A percentile compares a stretch with the other conserved stretches of the same genome.
These are phyloP conservation scores for Hyposoter dolosus DNA, from an alignment of 2,888 invertebrate species.

Conservation along the genomic window DNA sequence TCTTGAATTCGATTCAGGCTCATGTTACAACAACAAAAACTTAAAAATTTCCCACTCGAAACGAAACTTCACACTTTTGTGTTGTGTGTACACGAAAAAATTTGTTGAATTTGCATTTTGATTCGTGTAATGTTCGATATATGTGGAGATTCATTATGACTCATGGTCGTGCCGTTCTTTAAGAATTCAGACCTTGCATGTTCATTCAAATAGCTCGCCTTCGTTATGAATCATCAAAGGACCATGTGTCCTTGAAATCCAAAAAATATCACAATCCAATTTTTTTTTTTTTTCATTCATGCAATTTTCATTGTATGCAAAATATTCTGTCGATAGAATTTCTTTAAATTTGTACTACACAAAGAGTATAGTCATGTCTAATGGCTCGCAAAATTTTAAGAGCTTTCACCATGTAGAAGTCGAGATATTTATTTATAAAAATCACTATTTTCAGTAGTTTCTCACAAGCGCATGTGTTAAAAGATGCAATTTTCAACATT, in stretches of 20 bases:
- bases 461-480: too few species aligned
- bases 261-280: not conserved
- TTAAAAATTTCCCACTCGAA: not conserved
- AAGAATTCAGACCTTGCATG: conserved; percentile 18
- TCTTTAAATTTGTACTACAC: too few species aligned
- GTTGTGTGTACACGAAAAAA: not conserved
- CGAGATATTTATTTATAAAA: too few species aligned
- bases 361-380: too few species aligned
- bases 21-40: conserved; percentile 1
- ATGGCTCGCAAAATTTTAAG: too few species aligned
- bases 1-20: not conserved
- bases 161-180: not conserved
- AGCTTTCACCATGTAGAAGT: too few species aligned
- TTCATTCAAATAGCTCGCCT: not conserved
- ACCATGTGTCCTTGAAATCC: not conserved
- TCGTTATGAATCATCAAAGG: not conserved
- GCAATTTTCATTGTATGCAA: too few species aligned
- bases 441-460: too few species aligned
- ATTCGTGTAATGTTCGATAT: not conserved
- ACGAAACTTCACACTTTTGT: not conserved
- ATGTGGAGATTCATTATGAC: not conserved
- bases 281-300: too few species aligned
- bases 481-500: too few species aligned
- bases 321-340: too few species aligned
- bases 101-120: not conserved